Conservation (phyloP, 2,113 vertebrate genomes). For the Gopherus evgoodei region DNA sequence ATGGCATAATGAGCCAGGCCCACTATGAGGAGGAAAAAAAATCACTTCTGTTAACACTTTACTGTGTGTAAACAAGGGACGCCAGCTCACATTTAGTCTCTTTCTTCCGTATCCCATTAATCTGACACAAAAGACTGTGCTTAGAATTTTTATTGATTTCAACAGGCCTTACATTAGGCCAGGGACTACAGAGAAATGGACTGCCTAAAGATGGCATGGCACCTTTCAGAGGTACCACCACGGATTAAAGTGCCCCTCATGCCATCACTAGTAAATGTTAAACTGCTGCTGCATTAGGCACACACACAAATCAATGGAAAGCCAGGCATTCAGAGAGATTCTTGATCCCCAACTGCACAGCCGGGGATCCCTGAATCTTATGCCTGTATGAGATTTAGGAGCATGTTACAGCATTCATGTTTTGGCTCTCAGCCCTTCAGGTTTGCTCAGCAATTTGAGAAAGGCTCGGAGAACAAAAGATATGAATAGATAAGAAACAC, state of each 20-base stretch:
- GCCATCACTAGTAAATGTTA: not conserved
- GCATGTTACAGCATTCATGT: not conserved
- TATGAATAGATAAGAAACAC: not conserved
- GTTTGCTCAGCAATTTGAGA: not conserved
- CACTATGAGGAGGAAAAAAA: not conserved
- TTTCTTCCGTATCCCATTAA: not conserved
- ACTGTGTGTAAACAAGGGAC: not conserved
- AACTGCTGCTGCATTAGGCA: not conserved
- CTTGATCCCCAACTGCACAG: not conserved
- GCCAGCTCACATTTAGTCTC: not conserved
- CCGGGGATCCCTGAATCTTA: not conserved
- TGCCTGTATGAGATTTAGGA: not conserved
- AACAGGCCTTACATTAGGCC: not conserved
- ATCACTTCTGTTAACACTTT: not conserved
- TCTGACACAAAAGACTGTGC: not conserved
- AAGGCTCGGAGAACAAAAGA: not conserved
- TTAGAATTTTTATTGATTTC: not conserved
- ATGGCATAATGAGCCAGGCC: not conserved
- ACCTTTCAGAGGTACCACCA: not conserved
- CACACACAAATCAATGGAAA: not conserved
- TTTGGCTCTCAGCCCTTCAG: not conserved
- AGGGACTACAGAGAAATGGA: not conserved
- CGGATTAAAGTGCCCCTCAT: not conserved
- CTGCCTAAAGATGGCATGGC: not conserved
- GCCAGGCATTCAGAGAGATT: not conserved